These are phyloP conservation scores for Lepeophtheirus salmonis DNA, from an alignment of 1,140 invertebrate genomes.

Conservation along the genomic window DNA sequence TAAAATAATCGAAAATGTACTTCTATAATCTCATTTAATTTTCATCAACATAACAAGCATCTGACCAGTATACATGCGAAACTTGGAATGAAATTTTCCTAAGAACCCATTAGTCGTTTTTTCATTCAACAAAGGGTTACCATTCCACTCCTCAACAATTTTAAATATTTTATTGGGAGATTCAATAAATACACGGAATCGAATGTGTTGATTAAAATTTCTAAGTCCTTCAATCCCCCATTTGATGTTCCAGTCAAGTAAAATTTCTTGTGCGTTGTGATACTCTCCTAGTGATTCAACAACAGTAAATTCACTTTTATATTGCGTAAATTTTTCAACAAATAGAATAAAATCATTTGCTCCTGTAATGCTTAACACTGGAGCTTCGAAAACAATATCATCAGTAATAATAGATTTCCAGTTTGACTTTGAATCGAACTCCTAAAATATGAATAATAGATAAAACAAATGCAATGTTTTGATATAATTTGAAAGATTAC, in stretches of 20 bases:
- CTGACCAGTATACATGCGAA: background rate
- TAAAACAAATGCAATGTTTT: no score
- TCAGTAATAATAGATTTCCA: background rate
- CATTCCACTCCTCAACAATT: conserved; percentile 9
- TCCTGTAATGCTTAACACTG: background rate
- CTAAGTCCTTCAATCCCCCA: background rate
- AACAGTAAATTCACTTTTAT: background rate
- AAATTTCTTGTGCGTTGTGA: background rate
- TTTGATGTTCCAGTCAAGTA: background rate
- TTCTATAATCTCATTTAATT: background rate
- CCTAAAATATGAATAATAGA: no score
- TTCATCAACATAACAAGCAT: background rate
- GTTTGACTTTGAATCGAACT: background rate
- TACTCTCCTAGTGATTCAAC: background rate
- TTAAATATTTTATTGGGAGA: conserved; percentile 3
- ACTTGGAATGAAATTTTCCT: conserved; percentile 2
- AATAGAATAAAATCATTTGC: background rate
- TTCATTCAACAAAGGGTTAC: background rate
- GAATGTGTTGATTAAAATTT: background rate
- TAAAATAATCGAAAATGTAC: no score
- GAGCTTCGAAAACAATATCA: background rate
- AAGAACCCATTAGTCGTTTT: conserved; percentile 4
- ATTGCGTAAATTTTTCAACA: background rate
- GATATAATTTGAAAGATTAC: no score
- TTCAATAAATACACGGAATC: background rate